phyloP scores from a whole-genome alignment of 2,113 vertebrate species.

The Apteryx mantelli region DNA sequence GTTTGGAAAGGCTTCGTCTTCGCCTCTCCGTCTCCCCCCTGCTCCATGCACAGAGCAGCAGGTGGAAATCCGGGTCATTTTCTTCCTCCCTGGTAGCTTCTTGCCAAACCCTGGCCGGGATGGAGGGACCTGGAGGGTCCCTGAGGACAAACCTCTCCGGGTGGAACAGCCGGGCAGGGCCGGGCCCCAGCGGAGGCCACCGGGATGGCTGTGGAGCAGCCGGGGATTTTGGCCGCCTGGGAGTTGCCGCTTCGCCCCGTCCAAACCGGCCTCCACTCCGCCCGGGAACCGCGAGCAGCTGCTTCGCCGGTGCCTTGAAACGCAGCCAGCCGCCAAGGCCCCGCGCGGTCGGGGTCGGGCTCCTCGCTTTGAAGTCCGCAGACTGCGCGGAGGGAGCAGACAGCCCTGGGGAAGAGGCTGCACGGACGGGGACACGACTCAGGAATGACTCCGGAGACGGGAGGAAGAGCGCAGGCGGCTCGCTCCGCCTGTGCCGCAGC shows the following conservation, averaged over 20 bases:
- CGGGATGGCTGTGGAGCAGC: neutral
- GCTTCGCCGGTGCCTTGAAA: neutral
- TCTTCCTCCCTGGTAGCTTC: neutral
- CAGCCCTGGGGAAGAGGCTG: constrained; percentile 30
- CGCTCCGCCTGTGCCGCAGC: no score
- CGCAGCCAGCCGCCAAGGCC: neutral
- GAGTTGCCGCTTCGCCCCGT: neutral
- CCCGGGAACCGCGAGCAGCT: neutral
- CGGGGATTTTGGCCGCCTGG: constrained; percentile 16
- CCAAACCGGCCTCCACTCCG: rapidly evolving
- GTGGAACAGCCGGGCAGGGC: neutral
- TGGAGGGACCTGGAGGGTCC: neutral
- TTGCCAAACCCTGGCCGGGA: neutral
- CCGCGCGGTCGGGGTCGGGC: neutral
- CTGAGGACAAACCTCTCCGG: constrained; percentile 53
- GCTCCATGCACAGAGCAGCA: neutral
- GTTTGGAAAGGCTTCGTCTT: neutral
- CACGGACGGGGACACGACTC: neutral
- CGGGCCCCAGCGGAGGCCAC: neutral
- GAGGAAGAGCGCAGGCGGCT: neutral
- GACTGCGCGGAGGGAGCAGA: neutral
- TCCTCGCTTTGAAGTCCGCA: neutral
- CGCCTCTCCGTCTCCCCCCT: neutral
- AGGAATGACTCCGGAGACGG: no score
- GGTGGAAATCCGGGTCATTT: neutral